phyloP scores from a whole-genome alignment of 2,113 vertebrate species.

The Eolophus roseicapilla region DNA sequence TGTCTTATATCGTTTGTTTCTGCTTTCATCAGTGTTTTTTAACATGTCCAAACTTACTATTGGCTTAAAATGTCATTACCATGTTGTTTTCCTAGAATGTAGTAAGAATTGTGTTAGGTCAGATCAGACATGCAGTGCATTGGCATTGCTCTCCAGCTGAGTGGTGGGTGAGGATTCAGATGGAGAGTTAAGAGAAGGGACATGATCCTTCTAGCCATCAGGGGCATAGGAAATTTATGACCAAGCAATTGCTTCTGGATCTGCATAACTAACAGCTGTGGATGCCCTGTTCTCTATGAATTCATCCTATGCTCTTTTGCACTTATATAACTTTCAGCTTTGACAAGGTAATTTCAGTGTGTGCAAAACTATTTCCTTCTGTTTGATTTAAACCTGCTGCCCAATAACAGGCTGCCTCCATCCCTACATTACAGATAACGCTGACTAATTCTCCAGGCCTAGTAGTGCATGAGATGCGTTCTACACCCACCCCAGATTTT shows the following conservation, averaged over 20 bases:
- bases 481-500: not conserved
- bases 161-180: accelerated
- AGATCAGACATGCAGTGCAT: not conserved
- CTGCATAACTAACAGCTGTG: not conserved
- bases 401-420: not conserved
- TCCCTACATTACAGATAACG: not conserved
- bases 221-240: not conserved
- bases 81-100: not conserved
- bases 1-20: not conserved
- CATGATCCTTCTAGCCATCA: not conserved
- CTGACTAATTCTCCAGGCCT: slow-evolving; percentile 15
- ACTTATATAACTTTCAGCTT: not conserved
- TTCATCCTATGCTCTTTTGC: not conserved
- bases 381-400: not conserved
- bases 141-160: not conserved
- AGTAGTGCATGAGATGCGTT: not conserved
- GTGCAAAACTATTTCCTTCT: not conserved
- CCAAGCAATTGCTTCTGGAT: not conserved
- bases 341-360: not conserved
- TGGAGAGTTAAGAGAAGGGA: not conserved
- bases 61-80: not conserved
- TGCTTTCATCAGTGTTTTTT: not conserved
- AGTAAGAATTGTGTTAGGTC: not conserved
- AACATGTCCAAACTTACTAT: not conserved
- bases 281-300: not conserved